A percentile compares a stretch with the other conserved stretches of the same genome.
Conservation (phyloP, 2,113 vertebrate species). For the Zonotrichia leucophrys region DNA sequence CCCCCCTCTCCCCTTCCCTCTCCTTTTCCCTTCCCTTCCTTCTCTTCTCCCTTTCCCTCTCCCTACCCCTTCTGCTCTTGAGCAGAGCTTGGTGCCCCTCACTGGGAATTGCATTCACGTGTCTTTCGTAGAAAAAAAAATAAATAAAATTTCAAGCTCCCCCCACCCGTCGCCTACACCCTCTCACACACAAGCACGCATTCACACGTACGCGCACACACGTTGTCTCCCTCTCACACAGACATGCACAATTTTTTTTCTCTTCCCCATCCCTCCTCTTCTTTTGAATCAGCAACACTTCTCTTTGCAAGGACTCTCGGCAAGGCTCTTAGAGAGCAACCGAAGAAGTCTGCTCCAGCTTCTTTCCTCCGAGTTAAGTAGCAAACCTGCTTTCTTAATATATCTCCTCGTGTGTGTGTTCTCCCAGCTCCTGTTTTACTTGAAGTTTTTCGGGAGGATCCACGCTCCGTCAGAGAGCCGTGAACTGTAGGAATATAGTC, state of each 20-base stretch:
- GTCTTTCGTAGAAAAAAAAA: not conserved
- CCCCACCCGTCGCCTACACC: not conserved
- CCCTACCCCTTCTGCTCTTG: not conserved
- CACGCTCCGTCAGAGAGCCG: not conserved
- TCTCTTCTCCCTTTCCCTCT: not conserved
- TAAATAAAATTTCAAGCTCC: not conserved
- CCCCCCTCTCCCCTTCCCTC: not conserved
- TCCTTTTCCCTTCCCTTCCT: not conserved
- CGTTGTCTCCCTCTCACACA: not conserved
- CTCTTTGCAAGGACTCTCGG: not conserved
- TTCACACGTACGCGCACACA: not conserved
- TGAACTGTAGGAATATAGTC: not conserved
- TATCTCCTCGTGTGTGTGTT: not conserved
- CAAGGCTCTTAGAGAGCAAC: slow-evolving; percentile 38
- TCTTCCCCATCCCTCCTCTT: not conserved
- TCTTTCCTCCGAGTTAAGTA: slow-evolving; percentile 12
- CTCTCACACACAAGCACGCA: not conserved
- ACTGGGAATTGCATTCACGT: slow-evolving; percentile 7
- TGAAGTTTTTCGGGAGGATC: not conserved
- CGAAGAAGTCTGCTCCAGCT: slow-evolving; percentile 58
- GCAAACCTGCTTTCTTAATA: not conserved
- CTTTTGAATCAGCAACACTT: slow-evolving; percentile 7
- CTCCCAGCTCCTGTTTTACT: not conserved
- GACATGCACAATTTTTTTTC: not conserved
- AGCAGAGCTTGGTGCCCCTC: not conserved